A percentile compares a stretch with the other conserved stretches of the same genome.
phyloP scores from a whole-genome alignment of 2,888 invertebrate genomes.

The Conops quadrifasciatus region DNA sequence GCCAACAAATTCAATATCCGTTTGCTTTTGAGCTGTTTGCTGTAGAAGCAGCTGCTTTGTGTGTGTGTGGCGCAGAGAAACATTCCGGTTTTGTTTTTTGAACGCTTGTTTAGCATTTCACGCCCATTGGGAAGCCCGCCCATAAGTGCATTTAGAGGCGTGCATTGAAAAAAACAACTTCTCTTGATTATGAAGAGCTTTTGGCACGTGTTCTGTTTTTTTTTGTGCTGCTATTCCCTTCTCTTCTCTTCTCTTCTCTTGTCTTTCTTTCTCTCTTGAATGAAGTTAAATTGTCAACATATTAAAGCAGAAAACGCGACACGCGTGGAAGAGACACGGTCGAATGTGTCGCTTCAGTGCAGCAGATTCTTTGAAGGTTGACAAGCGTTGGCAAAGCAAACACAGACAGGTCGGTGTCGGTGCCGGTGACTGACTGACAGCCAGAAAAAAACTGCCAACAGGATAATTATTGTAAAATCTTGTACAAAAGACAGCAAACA shows the following conservation, averaged over 20 bases:
- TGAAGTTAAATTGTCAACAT: too few species aligned
- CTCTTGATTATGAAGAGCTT: conserved; percentile 21
- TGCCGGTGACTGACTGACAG: background rate
- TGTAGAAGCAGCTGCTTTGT: background rate
- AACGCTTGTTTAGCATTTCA: conserved; percentile 8
- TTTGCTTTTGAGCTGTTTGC: conserved; percentile 10
- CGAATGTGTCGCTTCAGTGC: background rate
- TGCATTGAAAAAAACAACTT: background rate
- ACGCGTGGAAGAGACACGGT: too few species aligned
- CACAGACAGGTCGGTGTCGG: conserved; percentile 24
- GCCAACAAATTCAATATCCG: conserved; percentile 33
- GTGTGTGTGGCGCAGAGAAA: background rate
- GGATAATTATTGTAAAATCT: too few species aligned
- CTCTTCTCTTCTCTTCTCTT: too few species aligned
- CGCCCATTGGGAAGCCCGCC: conserved; percentile 8
- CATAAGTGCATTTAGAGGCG: conserved; percentile 12
- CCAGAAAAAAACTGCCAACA: background rate
- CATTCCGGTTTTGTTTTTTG: background rate
- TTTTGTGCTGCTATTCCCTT: conserved; percentile 25
- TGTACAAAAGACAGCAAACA: too few species aligned
- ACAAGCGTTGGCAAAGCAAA: conserved; percentile 16
- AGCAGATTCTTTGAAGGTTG: background rate
- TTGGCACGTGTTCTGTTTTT: conserved; percentile 15
- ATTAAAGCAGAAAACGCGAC: too few species aligned
- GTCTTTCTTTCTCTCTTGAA: too few species aligned